phyloP scores from a whole-genome alignment of 2,888 invertebrate species.

The Leptopterna dolabrata region DNA sequence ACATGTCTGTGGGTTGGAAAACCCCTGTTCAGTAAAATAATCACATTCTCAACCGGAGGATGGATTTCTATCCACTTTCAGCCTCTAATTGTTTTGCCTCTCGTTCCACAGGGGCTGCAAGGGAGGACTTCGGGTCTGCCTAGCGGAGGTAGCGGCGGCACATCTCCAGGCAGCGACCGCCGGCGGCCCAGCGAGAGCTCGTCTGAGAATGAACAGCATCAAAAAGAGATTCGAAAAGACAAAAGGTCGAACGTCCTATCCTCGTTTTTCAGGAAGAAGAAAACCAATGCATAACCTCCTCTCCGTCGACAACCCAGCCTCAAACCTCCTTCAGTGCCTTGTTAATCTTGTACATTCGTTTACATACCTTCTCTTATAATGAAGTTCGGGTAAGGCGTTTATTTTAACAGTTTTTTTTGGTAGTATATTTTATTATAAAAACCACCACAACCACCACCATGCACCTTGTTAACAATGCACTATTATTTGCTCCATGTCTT shows the following conservation, averaged over 20 bases:
- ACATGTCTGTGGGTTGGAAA: too few relatives aligned
- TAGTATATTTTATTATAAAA: neutral
- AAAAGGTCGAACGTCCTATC: slow-evolving; percentile 65
- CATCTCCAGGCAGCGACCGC: slow-evolving; percentile 45
- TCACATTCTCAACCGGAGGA: too few relatives aligned
- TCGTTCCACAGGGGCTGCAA: neutral
- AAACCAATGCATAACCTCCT: slow-evolving; percentile 55
- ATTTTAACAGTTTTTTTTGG: neutral
- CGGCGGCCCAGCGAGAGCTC: slow-evolving; percentile 66
- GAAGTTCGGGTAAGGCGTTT: neutral
- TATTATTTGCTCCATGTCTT: neutral
- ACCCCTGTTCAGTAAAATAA: too few relatives aligned
- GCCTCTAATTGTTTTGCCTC: too few relatives aligned
- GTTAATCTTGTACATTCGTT: neutral
- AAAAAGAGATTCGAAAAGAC: slow-evolving; percentile 64
- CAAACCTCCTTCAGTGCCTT: neutral
- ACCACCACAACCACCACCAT: neutral
- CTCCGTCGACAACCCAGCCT: neutral
- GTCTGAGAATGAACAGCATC: slow-evolving; percentile 66
- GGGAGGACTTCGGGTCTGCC: slow-evolving; percentile 65
- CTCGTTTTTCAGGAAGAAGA: slow-evolving; percentile 64
- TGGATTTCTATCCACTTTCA: too few relatives aligned
- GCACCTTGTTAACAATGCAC: slow-evolving; percentile 3
- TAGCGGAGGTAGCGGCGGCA: slow-evolving; percentile 62
- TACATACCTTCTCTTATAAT: neutral